Evolutionary conservation across 2,888 invertebrate species (phyloP), one percentile per base, ranked within the genome.

Genomic region (Artemia sp.): DNA sequence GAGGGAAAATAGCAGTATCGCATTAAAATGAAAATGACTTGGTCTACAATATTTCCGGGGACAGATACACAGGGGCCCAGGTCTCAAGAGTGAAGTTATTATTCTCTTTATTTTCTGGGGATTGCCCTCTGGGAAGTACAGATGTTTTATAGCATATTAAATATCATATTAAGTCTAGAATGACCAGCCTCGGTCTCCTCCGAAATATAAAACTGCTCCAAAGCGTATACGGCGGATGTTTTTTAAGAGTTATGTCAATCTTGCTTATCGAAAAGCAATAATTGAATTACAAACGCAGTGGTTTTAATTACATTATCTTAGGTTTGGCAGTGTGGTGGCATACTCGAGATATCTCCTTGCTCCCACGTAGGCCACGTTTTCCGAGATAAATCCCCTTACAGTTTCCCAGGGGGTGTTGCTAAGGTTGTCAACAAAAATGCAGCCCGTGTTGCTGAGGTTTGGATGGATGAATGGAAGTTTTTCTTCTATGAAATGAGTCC

Each of bases 381-480:
- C 84, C 86, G 95, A 76, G 94, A 94, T 85, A 92, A 93, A 82
- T 92, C 94, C 73, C 98, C 98, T 69, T 98, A 98, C 82, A 90
- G 93, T 74, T 97, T 98, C 87, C 98, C 98, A 71, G 98, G 98
- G 76, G 98, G 96, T 74, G 92, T 93, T 75, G 90, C 91, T 79
- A 90, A 90, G 81, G 89, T 97, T 78, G 95, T 97, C 77, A 88
- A 96, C 76, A 93, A 95, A 82, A 99, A 99, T 83, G 93, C 96
- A 75, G 93, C 95, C 76, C 86, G 98, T 77, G 94, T 96, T 76
- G 97, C 96, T 76, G 93, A 95, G 81, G 98, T 98, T 77, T 99
- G 98, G 98, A 90, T 99, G 89, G 98, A 97, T 85, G 94, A 97
- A 81, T 97, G 96, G 91, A 89, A 92, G 81, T 92, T 92, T 83